Base-by-base conservation (phyloP, 2,797 vertebrate genomes). In the Acanthurus lineatus region DNA sequence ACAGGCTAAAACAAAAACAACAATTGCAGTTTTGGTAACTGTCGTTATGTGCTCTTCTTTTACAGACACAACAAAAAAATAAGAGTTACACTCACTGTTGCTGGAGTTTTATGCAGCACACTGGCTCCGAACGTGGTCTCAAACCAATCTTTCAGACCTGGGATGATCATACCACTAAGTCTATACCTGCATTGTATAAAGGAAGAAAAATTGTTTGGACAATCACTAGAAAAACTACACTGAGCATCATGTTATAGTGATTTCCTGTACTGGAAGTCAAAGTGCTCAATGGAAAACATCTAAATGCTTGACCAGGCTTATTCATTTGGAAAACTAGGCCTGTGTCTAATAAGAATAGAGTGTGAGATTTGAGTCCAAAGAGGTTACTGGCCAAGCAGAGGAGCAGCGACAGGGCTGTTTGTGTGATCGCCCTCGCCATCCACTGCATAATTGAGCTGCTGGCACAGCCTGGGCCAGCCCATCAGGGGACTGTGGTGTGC, bases 141-240 rank as follows among this genome's bases (percentile, higher is more conserved):
- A 75, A 99, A 92, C 98, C 98, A 99, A 40, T 99, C 98, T 94
- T 93, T 97, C 89, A 99, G 94, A 84, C 95, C 92, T 48, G 98
- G 98, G 73, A 99, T 95, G 86, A 95, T 84, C 95, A 97, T 91
- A 75, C 98, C 98, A 94, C 98, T 97, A 88, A 99, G 93, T 86
- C 94, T 96, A 90, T 99, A 99, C 94, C 98, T 99, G 95, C 60
- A 85, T 79, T 73, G 76, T 38, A 40, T 10, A 64, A 20, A 69
- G n/a, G 16, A 62, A 56, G 44, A 52, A 38, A 67, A 6, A 62
- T 19, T 35, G 17, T 58, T 20, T 28, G 14, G 59, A 52, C 44
- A 69, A 53, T 6, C 19, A 49, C 40, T 53, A 19, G 45, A 3
- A 22, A 9, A 45, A 60, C 44, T 56, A 16, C 65, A 60, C 20